Evolutionary conservation across 2,888 invertebrate genomes (phyloP).

Genomic region (Leptopterna dolabrata): DNA sequence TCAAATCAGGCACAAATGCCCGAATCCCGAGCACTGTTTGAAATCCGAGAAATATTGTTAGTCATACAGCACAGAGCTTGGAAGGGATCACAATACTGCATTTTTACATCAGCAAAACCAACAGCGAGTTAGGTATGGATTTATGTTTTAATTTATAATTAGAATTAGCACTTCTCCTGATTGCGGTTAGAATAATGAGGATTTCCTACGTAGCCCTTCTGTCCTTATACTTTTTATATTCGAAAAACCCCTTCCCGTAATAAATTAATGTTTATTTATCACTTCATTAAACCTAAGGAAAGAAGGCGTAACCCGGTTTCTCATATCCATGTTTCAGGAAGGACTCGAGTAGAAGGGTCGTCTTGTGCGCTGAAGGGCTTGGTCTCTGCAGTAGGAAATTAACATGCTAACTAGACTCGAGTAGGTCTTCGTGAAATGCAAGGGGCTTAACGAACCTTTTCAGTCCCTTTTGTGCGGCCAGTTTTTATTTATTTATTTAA

Average conservation of each 20-base stretch:
- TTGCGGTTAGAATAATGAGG: no score
- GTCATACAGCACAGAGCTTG: no score
- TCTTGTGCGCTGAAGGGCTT: not conserved
- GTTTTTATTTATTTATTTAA: no score
- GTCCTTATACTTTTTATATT: not conserved
- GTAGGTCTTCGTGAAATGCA: not conserved
- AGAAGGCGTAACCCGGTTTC: not conserved
- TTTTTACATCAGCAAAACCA: no score
- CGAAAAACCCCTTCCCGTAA: not conserved
- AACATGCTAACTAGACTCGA: not conserved
- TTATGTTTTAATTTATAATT: no score
- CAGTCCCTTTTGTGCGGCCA: not conserved
- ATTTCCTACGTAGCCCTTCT: no score
- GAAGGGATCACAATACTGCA: no score
- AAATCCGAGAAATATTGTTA: no score
- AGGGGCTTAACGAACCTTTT: not conserved
- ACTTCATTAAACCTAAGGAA: not conserved
- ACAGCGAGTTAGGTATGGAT: no score
- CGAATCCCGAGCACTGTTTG: no score
- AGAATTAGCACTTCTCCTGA: no score
- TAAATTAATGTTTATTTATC: conserved; percentile 1
- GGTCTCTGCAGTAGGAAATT: not conserved
- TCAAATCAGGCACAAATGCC: no score
- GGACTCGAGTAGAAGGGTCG: not conserved
- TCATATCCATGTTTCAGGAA: not conserved